Evolutionary conservation across 2,113 vertebrate species (phyloP), one percentile per base, ranked within the genome.

Genomic region (Patagioenas fasciata): DNA sequence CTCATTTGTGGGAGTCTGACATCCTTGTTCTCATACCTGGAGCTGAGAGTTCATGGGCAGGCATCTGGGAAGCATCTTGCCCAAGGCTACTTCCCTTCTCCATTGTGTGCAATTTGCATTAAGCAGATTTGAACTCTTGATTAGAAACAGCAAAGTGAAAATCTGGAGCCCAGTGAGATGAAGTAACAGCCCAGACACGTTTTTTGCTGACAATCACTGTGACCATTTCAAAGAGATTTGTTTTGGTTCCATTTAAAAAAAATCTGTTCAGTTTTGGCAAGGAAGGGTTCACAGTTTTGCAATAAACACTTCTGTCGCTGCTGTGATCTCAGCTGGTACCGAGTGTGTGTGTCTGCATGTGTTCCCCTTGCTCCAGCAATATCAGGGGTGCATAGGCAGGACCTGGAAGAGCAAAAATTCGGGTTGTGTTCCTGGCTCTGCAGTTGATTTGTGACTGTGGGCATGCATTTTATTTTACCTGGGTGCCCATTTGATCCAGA

Each of bases 121-220:
- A 61, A 70, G 31, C 72, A 62, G 40, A 70, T 85, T 61, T 58
- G 75, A 93, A 58, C n/a, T 62, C 32, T 15, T 15, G 62, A 70
- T 54, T 58, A 89, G 75, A 66, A 72, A 88, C 90, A n/a, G 36
- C 79, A 61, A 80, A 82, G 62, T 75, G 70, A 67, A 57, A 75
- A 53, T 32, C 53, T 89, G 88, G 66, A 91, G 85, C 57, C 10
- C 50, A 66, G 71, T 1, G 10, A 64, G 69, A 66, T 24, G 86
- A 65, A 77, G 40, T 25, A 92, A 84, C 80, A 91, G 75, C 44
- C 79, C 75, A 53, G 79, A 15, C 61, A 47, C 2, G 3, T 66
- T 85, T 88, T 51, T 51, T 85, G 64, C 56, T 94, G 75, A 67
- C 58, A 47, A 7, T 58, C 5, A 1, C 84, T 42, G 24, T 2